Evolutionary conservation across 1,140 invertebrate species (phyloP).

Genomic region (Rhagoletis zephyria): DNA sequence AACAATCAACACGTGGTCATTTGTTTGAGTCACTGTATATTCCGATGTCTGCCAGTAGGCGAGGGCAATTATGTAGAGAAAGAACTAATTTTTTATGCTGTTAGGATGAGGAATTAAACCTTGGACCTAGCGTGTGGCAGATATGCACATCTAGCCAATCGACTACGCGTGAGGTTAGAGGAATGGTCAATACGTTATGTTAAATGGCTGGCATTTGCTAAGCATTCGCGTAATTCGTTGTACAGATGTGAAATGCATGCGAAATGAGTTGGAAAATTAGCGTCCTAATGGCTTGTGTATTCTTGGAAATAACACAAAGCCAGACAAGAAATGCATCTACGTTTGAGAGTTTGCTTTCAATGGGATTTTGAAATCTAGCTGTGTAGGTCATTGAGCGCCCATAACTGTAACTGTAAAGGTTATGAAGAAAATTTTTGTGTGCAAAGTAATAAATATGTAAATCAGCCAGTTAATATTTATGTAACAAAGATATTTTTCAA

Average conservation of each 20-base stretch:
- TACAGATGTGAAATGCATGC: slow-evolving; percentile 45
- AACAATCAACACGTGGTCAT: no score
- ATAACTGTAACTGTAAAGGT: no score
- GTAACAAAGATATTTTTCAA: no score
- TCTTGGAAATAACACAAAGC: neutral
- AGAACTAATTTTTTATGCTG: no score
- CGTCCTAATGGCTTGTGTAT: neutral
- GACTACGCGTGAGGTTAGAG: neutral
- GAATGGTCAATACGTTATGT: slow-evolving; percentile 17
- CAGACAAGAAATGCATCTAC: neutral
- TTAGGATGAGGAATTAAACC: no score
- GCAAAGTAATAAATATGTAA: no score
- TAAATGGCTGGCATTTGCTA: slow-evolving; percentile 10
- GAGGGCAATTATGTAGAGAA: no score
- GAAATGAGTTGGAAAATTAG: slow-evolving; percentile 44
- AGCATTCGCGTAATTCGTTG: slow-evolving; percentile 50
- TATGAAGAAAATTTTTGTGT: no score
- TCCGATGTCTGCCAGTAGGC: no score
- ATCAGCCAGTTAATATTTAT: no score
- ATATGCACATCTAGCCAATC: neutral
- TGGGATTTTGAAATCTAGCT: neutral
- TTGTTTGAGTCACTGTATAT: no score
- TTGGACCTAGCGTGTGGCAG: no score
- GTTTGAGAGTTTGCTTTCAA: neutral
- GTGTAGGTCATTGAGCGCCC: neutral